Evolutionary conservation across 1,140 invertebrate species (phyloP), one percentile per base, ranked within the genome.

Genomic region (Cardiocondyla obscurior): DNA sequence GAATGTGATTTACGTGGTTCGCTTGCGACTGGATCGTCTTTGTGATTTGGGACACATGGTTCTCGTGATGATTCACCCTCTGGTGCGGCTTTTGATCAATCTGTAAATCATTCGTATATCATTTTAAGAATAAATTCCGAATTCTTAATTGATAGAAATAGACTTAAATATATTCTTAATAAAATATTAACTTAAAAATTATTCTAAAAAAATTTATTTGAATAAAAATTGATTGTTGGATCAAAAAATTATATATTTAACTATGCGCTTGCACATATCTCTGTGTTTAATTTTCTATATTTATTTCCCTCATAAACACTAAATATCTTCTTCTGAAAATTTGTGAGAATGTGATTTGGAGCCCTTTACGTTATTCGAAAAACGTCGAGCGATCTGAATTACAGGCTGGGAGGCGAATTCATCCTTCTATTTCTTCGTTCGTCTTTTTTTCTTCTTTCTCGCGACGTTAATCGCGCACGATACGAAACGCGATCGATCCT

Each of bases 1-100:
- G 91, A 46, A 89, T 90, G 81, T 93, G 92, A 84, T 90, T 90
- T 82, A 85, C 65, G 70, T 94, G 91, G 88, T 92, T 94, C 33
- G 91, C 77, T 67, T 94, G 93, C 25, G 92, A 93, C 62, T 94
- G 93, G 57, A 94, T 94, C 36, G 92, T 92, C 79, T 94, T 94
- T 28, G 93, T 92, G 57, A 94, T 94, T 72, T 94, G 94, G 16
- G 93, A 93, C 1, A 94, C 93, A 84, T 94, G 93, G 72, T 94
- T 94, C 64, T 94, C 94, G 70, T 94, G 94, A 67, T 94, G 93
- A 73, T 91, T 92, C 77, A 89, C 70, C 83, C 93, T 94, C 86
- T 93, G 91, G 5, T 83, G 64, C 6, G 93, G 88, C 74, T 94
- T 94, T 53, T 94, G 93, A 49, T 94, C 93, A 77, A 93, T 90